These are phyloP conservation scores for Seriola quinqueradiata DNA, from an alignment of 2,113 vertebrate genomes.

Conservation along the genomic window DNA sequence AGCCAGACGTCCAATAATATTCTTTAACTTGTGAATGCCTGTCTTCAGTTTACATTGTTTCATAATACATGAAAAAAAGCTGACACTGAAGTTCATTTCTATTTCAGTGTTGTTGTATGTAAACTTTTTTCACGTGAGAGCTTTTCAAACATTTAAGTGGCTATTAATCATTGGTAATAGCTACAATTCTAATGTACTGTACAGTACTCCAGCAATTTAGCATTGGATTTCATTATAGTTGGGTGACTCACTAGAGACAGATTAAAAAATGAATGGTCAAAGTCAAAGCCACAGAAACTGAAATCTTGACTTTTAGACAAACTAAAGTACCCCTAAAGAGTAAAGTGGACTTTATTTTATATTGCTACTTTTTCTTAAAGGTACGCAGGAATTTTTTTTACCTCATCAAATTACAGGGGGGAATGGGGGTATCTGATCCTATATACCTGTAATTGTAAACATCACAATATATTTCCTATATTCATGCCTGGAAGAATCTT, in stretches of 20 bases:
- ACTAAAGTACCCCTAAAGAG: too few relatives aligned
- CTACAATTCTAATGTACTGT: not conserved
- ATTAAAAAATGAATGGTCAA: not conserved
- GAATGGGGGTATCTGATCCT: too few relatives aligned
- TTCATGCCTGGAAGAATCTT: too few relatives aligned
- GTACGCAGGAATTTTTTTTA: too few relatives aligned
- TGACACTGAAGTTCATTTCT: conserved; percentile 27
- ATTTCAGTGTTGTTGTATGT: conserved; percentile 23
- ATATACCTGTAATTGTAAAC: too few relatives aligned
- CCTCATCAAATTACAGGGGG: too few relatives aligned
- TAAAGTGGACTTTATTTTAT: too few relatives aligned
- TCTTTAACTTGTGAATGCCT: conserved; percentile 41
- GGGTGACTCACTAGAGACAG: too few relatives aligned
- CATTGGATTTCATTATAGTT: not conserved
- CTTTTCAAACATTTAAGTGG: conserved; percentile 42
- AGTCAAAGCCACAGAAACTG: not conserved
- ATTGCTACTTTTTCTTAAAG: too few relatives aligned
- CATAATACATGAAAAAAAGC: conserved; percentile 28
- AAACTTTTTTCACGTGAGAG: conserved; percentile 17
- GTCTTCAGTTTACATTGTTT: conserved; percentile 43
- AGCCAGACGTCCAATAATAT: conserved; percentile 65
- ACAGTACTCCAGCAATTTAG: not conserved
- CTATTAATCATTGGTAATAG: conserved; percentile 27
- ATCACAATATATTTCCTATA: too few relatives aligned
- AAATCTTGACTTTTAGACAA: too few relatives aligned